These are phyloP conservation scores for Catharus minimus DNA, from an alignment of 2,113 vertebrate genomes.

Conservation along the genomic window DNA sequence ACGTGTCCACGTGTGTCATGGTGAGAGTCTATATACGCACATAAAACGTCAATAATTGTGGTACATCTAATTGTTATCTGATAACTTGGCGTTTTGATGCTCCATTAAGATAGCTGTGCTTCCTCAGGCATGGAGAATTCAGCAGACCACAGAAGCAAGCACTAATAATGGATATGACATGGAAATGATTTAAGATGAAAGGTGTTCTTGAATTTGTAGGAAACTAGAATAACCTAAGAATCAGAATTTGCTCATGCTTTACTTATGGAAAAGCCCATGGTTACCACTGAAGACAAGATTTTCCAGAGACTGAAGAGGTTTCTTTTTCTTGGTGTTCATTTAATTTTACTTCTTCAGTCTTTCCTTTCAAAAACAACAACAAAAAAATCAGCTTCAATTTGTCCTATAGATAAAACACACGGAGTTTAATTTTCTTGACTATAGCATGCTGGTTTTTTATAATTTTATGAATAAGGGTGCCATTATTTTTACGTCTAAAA, in stretches of 20 bases:
- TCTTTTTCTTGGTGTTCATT: background rate
- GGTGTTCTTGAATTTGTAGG: background rate
- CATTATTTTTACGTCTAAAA: background rate
- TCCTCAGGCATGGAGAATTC: background rate
- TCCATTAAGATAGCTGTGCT: background rate
- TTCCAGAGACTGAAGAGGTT: background rate
- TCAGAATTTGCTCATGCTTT: background rate
- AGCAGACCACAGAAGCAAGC: background rate
- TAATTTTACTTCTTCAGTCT: background rate
- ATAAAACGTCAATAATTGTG: background rate
- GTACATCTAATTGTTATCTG: background rate
- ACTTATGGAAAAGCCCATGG: background rate
- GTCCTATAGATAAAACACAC: background rate
- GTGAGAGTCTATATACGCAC: background rate
- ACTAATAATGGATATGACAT: background rate
- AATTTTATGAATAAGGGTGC: background rate
- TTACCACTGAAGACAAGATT: background rate
- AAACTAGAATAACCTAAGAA: background rate
- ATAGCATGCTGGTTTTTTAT: background rate
- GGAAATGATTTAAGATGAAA: slow-evolving; percentile 8
- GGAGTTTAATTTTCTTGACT: background rate
- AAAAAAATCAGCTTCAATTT: background rate
- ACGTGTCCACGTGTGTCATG: accelerated
- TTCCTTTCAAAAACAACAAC: background rate
- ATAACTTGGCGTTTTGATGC: background rate